phyloP scores from a whole-genome alignment of 2,888 invertebrate genomes.

The Drosophila paracracens region DNA sequence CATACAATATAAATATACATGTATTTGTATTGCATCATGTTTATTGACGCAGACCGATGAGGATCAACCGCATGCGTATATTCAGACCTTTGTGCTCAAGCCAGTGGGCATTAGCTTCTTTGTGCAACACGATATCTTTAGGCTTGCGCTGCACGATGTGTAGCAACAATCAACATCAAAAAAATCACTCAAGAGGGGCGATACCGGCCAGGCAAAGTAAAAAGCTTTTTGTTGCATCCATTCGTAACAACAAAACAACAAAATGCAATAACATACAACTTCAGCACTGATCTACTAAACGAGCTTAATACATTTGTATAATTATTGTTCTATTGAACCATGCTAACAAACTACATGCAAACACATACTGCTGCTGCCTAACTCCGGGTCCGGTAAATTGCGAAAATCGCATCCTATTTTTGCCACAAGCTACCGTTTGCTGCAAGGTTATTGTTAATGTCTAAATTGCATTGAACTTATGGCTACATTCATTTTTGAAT shows the following conservation, averaged over 20 bases:
- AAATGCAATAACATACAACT: slow-evolving; percentile 10
- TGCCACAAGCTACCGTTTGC: slow-evolving; percentile 20
- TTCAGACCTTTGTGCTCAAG: slow-evolving; percentile 97
- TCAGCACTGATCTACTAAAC: slow-evolving; percentile 41
- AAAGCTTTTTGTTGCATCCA: slow-evolving; percentile 34
- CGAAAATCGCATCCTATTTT: slow-evolving; percentile 1
- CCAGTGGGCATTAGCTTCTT: slow-evolving; percentile 95
- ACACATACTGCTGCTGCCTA: not conserved
- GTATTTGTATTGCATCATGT: slow-evolving; percentile 20
- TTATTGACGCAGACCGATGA: slow-evolving; percentile 92
- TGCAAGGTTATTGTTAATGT: slow-evolving; percentile 23
- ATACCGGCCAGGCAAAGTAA: slow-evolving; percentile 57
- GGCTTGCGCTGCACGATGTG: slow-evolving; percentile 95
- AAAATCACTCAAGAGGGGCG: slow-evolving; percentile 38
- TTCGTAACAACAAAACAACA: slow-evolving; percentile 17
- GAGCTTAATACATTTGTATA: slow-evolving; percentile 34
- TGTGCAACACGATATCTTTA: slow-evolving; percentile 97
- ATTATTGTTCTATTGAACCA: slow-evolving; percentile 33
- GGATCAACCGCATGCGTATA: slow-evolving; percentile 96
- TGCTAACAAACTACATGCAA: slow-evolving; percentile 33
- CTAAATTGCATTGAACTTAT: slow-evolving; percentile 5
- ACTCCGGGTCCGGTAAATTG: slow-evolving; percentile 3
- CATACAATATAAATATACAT: slow-evolving; percentile 12
- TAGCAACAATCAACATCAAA: slow-evolving; percentile 82
- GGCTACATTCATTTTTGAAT: not conserved